A percentile compares a stretch with the other conserved stretches of the same genome.
These are phyloP conservation scores for Sylvilagus floridanus DNA, from an alignment of 2,797 vertebrate species.

Conservation along the genomic window DNA sequence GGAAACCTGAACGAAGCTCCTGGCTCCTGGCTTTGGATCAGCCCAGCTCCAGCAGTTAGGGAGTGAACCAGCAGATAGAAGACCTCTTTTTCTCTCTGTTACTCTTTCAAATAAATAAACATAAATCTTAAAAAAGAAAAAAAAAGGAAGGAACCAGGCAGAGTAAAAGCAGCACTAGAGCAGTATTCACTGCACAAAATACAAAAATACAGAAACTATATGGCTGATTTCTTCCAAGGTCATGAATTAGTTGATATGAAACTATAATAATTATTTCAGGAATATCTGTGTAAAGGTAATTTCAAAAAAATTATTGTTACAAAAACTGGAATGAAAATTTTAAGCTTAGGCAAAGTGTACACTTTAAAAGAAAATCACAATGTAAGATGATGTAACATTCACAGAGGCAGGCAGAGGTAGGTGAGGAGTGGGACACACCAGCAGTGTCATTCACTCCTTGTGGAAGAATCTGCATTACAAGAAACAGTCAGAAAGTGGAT, in stretches of 20 bases:
- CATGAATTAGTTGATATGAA: not conserved
- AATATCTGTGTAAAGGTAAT: not conserved
- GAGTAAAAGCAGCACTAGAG: not conserved
- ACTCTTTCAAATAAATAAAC: too few species aligned
- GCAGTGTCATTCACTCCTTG: not conserved
- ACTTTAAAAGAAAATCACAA: not conserved
- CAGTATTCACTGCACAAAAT: not conserved
- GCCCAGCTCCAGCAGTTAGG: too few species aligned
- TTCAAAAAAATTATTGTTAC: not conserved
- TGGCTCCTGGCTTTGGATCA: too few species aligned
- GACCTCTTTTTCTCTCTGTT: too few species aligned
- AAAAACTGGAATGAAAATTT: constrained; percentile 44
- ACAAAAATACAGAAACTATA: not conserved
- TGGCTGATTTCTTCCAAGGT: not conserved
- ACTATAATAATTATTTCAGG: constrained; percentile 21
- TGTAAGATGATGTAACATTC: not conserved
- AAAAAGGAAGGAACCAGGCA: not conserved
- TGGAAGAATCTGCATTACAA: not conserved
- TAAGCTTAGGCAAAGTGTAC: not conserved
- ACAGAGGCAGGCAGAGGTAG: not conserved
- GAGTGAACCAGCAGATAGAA: too few species aligned
- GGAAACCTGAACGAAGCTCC: too few species aligned
- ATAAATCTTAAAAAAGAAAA: too few species aligned
- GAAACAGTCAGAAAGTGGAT: not conserved
- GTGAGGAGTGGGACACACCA: not conserved